Conservation (phyloP, 2,797 vertebrate genomes). For the Acrossocheilus fasciatus region DNA sequence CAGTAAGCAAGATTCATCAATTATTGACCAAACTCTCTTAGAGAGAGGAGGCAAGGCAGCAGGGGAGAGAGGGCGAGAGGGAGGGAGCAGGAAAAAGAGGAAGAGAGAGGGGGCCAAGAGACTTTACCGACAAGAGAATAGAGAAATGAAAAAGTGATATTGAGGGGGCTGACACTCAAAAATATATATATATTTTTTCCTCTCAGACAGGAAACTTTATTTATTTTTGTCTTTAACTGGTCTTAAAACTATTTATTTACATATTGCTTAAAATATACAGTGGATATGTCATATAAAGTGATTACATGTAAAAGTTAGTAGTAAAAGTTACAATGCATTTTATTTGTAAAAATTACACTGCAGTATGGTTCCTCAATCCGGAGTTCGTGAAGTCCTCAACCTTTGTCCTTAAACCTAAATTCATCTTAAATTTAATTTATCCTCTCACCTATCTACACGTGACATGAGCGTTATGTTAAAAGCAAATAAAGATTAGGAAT, state of each 20-base stretch:
- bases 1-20: slow-evolving; percentile 81
- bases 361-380: not conserved
- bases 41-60: slow-evolving; percentile 69
- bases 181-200: not conserved
- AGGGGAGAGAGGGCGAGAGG: slow-evolving; percentile 60
- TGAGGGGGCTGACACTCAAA: not conserved
- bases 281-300: not conserved
- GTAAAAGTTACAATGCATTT: slow-evolving; percentile 15
- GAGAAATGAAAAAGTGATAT: slow-evolving; percentile 39
- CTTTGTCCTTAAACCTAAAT: not conserved
- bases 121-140: slow-evolving; percentile 29
- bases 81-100: slow-evolving; percentile 35
- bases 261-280: not conserved
- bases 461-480: not conserved
- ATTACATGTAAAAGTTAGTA: not conserved
- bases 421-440: not conserved
- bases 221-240: not conserved
- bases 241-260: not conserved
- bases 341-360: not conserved
- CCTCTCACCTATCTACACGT: not conserved
- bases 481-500: not conserved
- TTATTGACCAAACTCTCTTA: slow-evolving; percentile 82
- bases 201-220: not conserved
- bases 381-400: not conserved
- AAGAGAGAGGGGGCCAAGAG: slow-evolving; percentile 33